Evolutionary conservation across 2,797 vertebrate species (phyloP), one percentile per base, ranked within the genome.

Genomic region (Sternotherus odoratus): DNA sequence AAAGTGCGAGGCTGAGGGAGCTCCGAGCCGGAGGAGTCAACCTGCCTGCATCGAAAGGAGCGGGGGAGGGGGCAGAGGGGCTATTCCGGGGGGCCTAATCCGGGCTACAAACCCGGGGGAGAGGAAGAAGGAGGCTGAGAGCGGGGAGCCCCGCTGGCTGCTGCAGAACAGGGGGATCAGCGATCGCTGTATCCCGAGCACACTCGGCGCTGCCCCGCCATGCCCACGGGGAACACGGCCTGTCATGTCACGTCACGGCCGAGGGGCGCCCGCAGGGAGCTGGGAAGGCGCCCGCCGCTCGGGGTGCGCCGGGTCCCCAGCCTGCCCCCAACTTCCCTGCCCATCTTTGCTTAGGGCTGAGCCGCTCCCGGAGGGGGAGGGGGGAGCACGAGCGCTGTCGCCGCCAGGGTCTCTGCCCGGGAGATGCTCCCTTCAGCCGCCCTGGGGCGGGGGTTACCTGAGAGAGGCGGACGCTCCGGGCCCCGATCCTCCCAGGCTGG

Each of bases 1-100:
- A 36, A 39, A 94, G 94, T 92, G 82, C 93, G 94, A 96, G 93
- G 92, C 90, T 85, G 77, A 93, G 95, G 94, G 94, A 93, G 87
- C 89, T 85, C 89, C 91, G 90, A 87, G 95, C 93, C 92, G 36
- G 79, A 87, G 92, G 96, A 96, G 95, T 95, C 94, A 95, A 96
- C 95, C 95, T 81, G 72, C 93, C 87, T 94, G 83, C 69, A 89
- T 72, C 86, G 69, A 86, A 77, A 91, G 78, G 92, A 92, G 93
- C 48, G 12, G 12, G 79, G 53, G 74, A 28, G 39, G 33, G 28
- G 33, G 81, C 3, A 28, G 24, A 33, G 84, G 17, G 49, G 56
- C n/a, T 53, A 88, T 36, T 49, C 50, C 43, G 43, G 81, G 86
- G 95, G 93, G 91, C 90, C 86, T 94, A 95, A 94, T 90, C 92